A percentile compares a stretch with the other conserved stretches of the same genome.
Conservation (phyloP, 2,888 invertebrate species). For the Noctua pronuba region DNA sequence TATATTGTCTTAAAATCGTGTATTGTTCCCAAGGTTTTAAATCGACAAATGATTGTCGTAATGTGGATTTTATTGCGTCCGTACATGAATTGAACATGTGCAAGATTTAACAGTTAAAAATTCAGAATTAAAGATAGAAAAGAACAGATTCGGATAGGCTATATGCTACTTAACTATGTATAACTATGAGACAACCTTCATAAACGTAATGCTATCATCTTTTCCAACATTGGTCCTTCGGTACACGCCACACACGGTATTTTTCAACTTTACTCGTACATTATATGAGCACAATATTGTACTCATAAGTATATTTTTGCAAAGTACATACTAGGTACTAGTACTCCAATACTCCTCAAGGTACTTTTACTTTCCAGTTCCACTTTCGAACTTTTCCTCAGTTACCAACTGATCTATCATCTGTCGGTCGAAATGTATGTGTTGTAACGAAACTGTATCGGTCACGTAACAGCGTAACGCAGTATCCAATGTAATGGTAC, state of each 20-base stretch:
- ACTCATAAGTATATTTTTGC: too few relatives aligned
- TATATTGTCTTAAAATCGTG: slow-evolving; percentile 2
- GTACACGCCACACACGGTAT: too few relatives aligned
- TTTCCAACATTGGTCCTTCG: not conserved
- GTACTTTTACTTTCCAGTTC: slow-evolving; percentile 15
- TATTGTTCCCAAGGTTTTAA: not conserved
- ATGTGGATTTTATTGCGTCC: not conserved
- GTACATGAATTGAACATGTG: not conserved
- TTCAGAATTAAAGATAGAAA: not conserved
- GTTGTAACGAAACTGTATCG: slow-evolving; percentile 47
- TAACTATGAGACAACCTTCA: not conserved
- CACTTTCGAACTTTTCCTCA: slow-evolving; percentile 21
- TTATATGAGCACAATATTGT: not conserved
- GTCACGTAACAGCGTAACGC: slow-evolving; percentile 54
- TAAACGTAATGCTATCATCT: not conserved
- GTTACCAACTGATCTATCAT: slow-evolving; percentile 20
- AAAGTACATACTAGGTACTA: not conserved
- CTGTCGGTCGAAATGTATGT: slow-evolving; percentile 30
- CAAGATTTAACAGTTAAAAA: not conserved
- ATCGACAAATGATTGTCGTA: not conserved
- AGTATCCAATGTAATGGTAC: slow-evolving; percentile 46
- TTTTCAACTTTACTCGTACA: not conserved
- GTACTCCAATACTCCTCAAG: not conserved
- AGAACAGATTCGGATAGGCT: not conserved
- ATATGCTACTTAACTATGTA: not conserved